Conservation (phyloP, 2,113 vertebrate species). For the Oceanites oceanicus region DNA sequence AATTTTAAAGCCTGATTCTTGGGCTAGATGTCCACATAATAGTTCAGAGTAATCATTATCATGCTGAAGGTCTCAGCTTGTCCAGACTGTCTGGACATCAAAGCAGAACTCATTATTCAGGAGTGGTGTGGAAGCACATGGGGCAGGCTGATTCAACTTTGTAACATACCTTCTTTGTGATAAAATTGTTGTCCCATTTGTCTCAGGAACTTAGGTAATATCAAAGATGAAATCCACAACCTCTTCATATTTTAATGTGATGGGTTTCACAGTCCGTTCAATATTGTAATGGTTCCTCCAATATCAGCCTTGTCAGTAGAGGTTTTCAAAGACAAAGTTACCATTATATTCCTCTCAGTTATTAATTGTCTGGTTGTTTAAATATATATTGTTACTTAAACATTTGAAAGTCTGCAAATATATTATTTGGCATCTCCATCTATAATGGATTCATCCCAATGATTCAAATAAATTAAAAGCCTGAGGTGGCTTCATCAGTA, state of each 20-base stretch:
- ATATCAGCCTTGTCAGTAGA: neutral
- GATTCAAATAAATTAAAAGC: neutral
- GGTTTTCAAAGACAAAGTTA: neutral
- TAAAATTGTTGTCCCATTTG: neutral
- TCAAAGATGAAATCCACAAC: neutral
- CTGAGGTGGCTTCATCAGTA: neutral
- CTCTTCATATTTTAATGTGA: neutral
- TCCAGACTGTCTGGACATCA: neutral
- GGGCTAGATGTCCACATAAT: neutral
- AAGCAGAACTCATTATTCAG: neutral
- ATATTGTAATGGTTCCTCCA: neutral
- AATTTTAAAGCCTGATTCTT: neutral
- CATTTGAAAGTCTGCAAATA: neutral
- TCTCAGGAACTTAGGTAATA: neutral
- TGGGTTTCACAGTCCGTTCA: neutral
- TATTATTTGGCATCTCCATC: neutral
- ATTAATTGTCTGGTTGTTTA: neutral
- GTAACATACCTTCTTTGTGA: neutral
- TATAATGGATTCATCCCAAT: neutral
- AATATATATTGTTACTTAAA: neutral
- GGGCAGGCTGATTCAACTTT: neutral
- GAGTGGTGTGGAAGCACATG: neutral
- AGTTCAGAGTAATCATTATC: neutral
- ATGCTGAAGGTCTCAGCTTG: neutral
- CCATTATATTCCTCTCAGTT: neutral